phyloP scores from a whole-genome alignment of 30 jellyfish, hydroid and myxozoan species.

The Cassiopea xamachana region DNA sequence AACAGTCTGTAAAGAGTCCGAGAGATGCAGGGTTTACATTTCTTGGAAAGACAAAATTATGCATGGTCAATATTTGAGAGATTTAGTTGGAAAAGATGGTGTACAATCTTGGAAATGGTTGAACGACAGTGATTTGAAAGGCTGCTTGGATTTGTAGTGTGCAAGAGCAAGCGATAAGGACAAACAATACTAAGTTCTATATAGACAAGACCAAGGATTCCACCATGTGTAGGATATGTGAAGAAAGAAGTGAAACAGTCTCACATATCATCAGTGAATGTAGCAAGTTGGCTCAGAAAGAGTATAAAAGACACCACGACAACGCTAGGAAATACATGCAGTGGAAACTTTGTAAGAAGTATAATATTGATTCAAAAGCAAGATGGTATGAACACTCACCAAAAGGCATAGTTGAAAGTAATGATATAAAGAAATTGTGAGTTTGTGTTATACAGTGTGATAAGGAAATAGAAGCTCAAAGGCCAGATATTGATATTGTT shows the following conservation, averaged over 20 bases:
- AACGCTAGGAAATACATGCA: not conserved
- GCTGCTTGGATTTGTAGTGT: constrained; percentile 43
- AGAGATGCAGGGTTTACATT: constrained; percentile 3
- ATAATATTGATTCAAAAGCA: too few relatives aligned
- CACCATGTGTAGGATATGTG: constrained; percentile 12
- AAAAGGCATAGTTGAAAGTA: not conserved
- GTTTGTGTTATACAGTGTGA: not conserved
- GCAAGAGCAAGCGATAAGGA: constrained; percentile 34
- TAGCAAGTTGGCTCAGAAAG: constrained; percentile 31
- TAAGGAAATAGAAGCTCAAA: too few relatives aligned
- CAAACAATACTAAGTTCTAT: not conserved
- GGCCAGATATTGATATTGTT: too few relatives aligned
- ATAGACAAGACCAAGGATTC: constrained; percentile 19
- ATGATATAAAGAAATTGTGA: constrained; percentile 21
- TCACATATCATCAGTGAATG: constrained; percentile 31
- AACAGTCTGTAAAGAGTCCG: constrained; percentile 1
- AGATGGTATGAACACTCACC: too few relatives aligned
- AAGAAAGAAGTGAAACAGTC: constrained; percentile 41
- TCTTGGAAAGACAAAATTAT: constrained; percentile 28
- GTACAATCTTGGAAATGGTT: constrained; percentile 28
- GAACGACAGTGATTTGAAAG: constrained; percentile 27
- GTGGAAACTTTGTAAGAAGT: too few relatives aligned
- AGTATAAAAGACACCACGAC: constrained; percentile 9
- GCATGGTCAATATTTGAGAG: constrained; percentile 51
- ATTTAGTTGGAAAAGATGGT: constrained; percentile 19